phyloP scores from a whole-genome alignment of 2,888 invertebrate genomes.

The Amaurobius ferox region DNA sequence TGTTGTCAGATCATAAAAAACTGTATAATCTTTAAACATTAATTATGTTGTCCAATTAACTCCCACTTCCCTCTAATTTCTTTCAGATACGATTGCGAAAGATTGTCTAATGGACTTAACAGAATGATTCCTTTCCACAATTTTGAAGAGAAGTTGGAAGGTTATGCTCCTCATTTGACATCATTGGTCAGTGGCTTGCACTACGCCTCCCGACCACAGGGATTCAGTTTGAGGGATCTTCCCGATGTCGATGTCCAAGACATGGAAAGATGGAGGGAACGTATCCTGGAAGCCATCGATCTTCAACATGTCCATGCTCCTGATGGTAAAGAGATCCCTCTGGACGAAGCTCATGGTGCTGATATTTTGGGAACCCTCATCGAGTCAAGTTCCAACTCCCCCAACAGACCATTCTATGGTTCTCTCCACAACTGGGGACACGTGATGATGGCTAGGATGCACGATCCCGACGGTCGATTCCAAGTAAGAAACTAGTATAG shows the following conservation, averaged over 20 bases:
- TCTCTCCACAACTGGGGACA: slow-evolving; percentile 91
- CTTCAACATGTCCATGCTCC: slow-evolving; percentile 80
- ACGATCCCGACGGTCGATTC: slow-evolving; percentile 88
- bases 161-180: slow-evolving; percentile 73
- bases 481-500: slow-evolving; percentile 81
- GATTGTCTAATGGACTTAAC: slow-evolving; percentile 84
- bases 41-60: too few relatives aligned
- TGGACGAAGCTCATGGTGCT: slow-evolving; percentile 85
- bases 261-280: slow-evolving; percentile 86
- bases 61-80: slow-evolving; percentile 21
- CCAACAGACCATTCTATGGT: slow-evolving; percentile 79
- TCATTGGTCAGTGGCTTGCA: slow-evolving; percentile 72
- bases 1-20: too few relatives aligned
- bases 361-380: slow-evolving; percentile 88
- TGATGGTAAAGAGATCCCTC: slow-evolving; percentile 80
- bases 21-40: too few relatives aligned
- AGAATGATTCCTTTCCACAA: slow-evolving; percentile 82
- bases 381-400: slow-evolving; percentile 80
- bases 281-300: slow-evolving; percentile 85
- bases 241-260: slow-evolving; percentile 60
- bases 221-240: slow-evolving; percentile 52
- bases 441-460: slow-evolving; percentile 85
- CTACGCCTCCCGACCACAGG: slow-evolving; percentile 71
- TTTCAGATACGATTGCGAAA: slow-evolving; percentile 84
- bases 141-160: slow-evolving; percentile 74